phyloP scores from a whole-genome alignment of 2,888 invertebrate species.

The Parnassius orleans region DNA sequence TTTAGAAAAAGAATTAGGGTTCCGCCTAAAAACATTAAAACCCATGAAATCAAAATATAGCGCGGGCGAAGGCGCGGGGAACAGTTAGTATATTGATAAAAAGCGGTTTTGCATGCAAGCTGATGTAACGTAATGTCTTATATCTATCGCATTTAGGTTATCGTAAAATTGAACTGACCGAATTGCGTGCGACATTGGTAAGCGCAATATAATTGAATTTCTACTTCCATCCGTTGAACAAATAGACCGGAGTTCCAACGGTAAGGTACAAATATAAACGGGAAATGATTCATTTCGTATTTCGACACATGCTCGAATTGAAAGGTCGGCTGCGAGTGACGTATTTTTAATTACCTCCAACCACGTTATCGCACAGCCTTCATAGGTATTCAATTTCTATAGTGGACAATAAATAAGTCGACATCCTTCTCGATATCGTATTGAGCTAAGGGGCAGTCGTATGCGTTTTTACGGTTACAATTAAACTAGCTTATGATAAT shows the following conservation, averaged over 20 bases:
- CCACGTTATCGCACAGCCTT: constrained; percentile 62
- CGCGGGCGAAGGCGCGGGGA: too few species aligned
- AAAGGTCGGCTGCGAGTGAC: constrained; percentile 77
- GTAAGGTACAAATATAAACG: constrained; percentile 66
- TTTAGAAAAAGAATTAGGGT: too few species aligned
- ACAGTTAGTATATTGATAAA: too few species aligned
- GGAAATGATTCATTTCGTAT: constrained; percentile 76
- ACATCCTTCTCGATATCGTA: constrained; percentile 43
- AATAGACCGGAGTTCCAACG: constrained; percentile 39
- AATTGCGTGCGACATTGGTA: constrained; percentile 10
- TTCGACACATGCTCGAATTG: constrained; percentile 77
- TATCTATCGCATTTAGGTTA: too few species aligned
- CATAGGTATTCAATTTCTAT: constrained; percentile 67
- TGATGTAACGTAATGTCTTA: too few species aligned
- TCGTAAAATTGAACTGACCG: neutral
- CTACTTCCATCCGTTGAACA: constrained; percentile 33
- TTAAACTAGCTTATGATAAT: too few species aligned
- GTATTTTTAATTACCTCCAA: constrained; percentile 78
- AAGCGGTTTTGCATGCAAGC: too few species aligned
- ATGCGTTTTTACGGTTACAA: constrained; percentile 43
- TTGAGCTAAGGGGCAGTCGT: constrained; percentile 44
- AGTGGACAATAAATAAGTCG: constrained; percentile 70
- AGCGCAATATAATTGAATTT: constrained; percentile 33
- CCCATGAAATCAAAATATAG: too few species aligned
- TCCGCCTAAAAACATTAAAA: too few species aligned